phyloP scores from a whole-genome alignment of 2,113 vertebrate species.

The Mirza zaza region DNA sequence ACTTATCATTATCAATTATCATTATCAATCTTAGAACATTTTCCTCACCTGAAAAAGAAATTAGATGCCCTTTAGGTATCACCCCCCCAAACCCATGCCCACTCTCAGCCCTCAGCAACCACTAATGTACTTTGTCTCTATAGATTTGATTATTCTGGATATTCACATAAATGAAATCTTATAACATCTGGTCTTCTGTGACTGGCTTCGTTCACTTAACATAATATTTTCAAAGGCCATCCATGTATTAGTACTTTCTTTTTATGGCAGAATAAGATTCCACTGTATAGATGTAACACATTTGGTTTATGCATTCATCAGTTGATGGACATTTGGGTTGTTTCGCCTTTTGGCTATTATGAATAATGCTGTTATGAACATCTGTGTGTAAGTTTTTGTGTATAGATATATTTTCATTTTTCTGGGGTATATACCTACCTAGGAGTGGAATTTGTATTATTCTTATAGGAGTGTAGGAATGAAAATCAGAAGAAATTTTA shows the following conservation, averaged over 20 bases:
- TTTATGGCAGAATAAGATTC: neutral
- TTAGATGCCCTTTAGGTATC: neutral
- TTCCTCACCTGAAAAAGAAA: constrained; percentile 32
- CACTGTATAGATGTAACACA: neutral
- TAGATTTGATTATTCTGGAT: neutral
- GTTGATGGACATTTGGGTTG: neutral
- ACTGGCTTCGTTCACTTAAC: neutral
- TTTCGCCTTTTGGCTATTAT: neutral
- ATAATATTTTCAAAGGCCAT: neutral
- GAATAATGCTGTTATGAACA: neutral
- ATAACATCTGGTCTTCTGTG: neutral
- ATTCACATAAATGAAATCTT: neutral
- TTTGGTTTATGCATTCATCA: neutral
- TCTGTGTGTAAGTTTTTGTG: neutral
- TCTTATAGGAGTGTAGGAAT: neutral
- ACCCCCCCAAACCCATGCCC: neutral
- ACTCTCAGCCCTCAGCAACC: neutral
- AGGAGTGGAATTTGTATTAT: neutral
- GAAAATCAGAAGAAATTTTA: neutral
- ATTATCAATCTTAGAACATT: neutral
- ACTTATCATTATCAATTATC: too few relatives aligned
- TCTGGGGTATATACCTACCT: neutral
- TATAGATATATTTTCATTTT: neutral
- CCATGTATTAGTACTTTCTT: neutral
- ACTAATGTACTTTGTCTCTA: neutral